Percentiles rank a stretch among this genome's conserved stretches.
phyloP scores from a whole-genome alignment of 2,797 vertebrate species.

The Gobio occitaniae region DNA sequence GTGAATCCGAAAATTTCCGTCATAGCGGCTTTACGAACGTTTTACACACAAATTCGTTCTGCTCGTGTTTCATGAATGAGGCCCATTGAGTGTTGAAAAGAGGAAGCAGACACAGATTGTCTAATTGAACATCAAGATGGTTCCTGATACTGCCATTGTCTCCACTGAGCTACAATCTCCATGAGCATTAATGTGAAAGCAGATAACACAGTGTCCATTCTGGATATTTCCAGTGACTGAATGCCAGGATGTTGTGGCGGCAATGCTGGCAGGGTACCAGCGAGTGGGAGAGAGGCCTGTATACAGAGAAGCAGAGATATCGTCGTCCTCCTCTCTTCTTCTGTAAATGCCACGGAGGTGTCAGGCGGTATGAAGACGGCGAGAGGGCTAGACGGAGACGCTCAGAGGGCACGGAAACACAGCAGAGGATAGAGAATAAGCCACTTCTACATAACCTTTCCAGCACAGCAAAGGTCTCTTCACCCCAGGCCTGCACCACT shows the following conservation, averaged over 20 bases:
- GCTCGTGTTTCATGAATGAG: too few relatives aligned
- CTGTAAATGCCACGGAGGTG: conserved; percentile 76
- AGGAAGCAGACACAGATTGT: conserved; percentile 40
- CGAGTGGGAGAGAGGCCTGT: conserved; percentile 26
- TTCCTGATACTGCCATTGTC: conserved; percentile 7
- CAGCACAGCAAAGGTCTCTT: conserved; percentile 69
- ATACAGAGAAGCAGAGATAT: conserved; percentile 26
- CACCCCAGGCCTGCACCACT: conserved; percentile 60
- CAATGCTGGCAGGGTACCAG: conserved; percentile 15
- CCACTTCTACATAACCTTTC: conserved; percentile 74
- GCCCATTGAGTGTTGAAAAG: background rate
- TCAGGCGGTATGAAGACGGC: conserved; percentile 52
- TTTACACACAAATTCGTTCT: too few relatives aligned
- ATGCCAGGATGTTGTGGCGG: background rate
- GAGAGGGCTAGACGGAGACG: conserved; percentile 35
- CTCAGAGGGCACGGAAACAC: conserved; percentile 55
- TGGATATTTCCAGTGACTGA: conserved; percentile 18
- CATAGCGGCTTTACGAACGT: too few relatives aligned
- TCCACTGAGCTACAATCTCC: conserved; percentile 28
- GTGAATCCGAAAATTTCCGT: too few relatives aligned
- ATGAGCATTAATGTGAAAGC: conserved; percentile 21
- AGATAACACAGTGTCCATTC: conserved; percentile 17
- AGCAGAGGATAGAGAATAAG: conserved; percentile 65
- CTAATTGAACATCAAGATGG: conserved; percentile 47
- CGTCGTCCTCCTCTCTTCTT: conserved; percentile 50